phyloP scores from a whole-genome alignment of 2,797 vertebrate genomes.

The Tokudaia tokunoshimensis region DNA sequence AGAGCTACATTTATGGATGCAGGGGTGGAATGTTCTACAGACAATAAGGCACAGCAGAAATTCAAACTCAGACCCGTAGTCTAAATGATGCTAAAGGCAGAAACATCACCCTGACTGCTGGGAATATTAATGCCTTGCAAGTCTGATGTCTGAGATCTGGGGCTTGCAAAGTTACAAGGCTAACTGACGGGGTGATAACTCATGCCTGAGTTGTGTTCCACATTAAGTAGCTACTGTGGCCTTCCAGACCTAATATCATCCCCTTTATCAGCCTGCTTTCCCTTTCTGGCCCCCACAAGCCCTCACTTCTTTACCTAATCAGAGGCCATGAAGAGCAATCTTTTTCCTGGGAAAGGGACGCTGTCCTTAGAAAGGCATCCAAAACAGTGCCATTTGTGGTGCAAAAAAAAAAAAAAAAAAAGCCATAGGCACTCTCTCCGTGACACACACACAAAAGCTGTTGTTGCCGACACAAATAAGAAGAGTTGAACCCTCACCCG shows the following conservation, averaged over 20 bases:
- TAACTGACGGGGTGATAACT: not conserved
- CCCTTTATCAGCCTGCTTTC: not conserved
- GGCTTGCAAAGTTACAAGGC: not conserved
- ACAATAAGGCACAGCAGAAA: not conserved
- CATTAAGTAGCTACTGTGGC: not conserved
- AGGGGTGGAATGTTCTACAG: not conserved
- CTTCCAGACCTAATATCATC: not conserved
- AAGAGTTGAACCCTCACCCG: conserved; percentile 89
- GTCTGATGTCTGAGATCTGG: not conserved
- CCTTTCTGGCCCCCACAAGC: not conserved
- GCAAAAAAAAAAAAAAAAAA: conserved; percentile 86
- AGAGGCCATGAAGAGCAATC: not conserved
- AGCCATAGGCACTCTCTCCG: conserved; percentile 66
- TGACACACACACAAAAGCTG: conserved; percentile 85
- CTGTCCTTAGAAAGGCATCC: conserved; percentile 76
- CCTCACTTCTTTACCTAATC: conserved; percentile 12
- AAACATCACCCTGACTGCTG: not conserved
- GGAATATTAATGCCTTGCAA: not conserved
- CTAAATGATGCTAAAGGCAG: not conserved
- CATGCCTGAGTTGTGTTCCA: not conserved
- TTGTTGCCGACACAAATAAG: conserved; percentile 84
- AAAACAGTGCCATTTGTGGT: conserved; percentile 78
- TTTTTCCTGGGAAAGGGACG: conserved; percentile 67
- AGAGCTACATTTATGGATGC: not conserved
- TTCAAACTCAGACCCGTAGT: not conserved